These are phyloP conservation scores for Petrophora chlorosata DNA, from an alignment of 2,888 invertebrate genomes.

Conservation along the genomic window DNA sequence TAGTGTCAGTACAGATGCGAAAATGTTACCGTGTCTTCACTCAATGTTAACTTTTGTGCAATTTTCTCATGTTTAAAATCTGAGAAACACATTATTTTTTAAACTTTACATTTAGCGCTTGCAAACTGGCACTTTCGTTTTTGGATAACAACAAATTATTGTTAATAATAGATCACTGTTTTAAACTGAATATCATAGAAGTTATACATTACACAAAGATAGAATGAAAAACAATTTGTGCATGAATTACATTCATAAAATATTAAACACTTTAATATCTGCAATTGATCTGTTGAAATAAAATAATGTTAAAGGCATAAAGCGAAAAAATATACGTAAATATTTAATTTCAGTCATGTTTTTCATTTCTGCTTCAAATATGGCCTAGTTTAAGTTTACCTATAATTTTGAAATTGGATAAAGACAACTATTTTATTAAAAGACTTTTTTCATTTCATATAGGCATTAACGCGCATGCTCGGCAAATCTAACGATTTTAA, in stretches of 20 bases:
- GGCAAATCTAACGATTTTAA: too few relatives aligned
- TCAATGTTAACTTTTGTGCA: slow-evolving; percentile 41
- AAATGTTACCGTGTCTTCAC: slow-evolving; percentile 52
- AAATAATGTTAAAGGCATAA: slow-evolving; percentile 78
- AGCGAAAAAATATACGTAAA: slow-evolving; percentile 80
- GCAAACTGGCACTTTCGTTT: slow-evolving; percentile 60
- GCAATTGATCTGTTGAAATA: slow-evolving; percentile 70
- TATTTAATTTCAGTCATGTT: slow-evolving; percentile 71
- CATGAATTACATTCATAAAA: slow-evolving; percentile 52
- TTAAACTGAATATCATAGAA: slow-evolving; percentile 45
- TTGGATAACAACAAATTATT: slow-evolving; percentile 53
- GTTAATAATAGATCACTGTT: slow-evolving; percentile 49
- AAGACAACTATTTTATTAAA: too few relatives aligned
- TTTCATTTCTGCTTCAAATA: slow-evolving; percentile 44
- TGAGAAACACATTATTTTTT: slow-evolving; percentile 61
- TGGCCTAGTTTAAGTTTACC: too few relatives aligned
- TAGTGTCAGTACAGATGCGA: slow-evolving; percentile 33
- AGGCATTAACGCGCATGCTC: too few relatives aligned
- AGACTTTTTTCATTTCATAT: too few relatives aligned
- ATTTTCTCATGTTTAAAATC: slow-evolving; percentile 56
- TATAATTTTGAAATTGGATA: too few relatives aligned
- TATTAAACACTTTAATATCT: slow-evolving; percentile 57
- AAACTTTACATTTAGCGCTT: slow-evolving; percentile 62
- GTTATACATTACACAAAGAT: slow-evolving; percentile 43
- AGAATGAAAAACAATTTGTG: slow-evolving; percentile 37